These are phyloP conservation scores for Littorina saxatilis DNA, from an alignment of 1,140 invertebrate genomes.

Conservation along the genomic window DNA sequence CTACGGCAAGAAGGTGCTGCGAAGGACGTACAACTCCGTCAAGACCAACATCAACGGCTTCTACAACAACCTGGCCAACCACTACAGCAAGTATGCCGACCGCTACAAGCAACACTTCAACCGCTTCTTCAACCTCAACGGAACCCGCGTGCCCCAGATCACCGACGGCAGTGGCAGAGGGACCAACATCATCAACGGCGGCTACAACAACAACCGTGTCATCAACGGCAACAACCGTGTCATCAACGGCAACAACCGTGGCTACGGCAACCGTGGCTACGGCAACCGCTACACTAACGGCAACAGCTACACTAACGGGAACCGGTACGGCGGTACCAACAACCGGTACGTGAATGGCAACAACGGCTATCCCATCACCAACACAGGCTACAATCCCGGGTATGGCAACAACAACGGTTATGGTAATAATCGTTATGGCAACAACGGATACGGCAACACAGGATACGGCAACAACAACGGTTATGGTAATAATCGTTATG, in stretches of 20 bases:
- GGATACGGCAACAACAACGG: background rate
- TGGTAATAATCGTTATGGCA: background rate
- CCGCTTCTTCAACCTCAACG: background rate
- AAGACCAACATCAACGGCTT: conserved; percentile 13
- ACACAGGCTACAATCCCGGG: background rate
- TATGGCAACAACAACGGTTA: background rate
- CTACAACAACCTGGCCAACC: conserved; percentile 30
- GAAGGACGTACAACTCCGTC: conserved; percentile 21
- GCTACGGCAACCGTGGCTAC: background rate
- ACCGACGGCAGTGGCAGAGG: background rate
- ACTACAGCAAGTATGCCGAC: conserved; percentile 33
- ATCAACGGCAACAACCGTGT: background rate
- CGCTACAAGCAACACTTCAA: conserved; percentile 22
- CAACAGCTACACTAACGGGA: background rate
- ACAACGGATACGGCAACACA: background rate
- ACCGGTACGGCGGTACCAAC: background rate
- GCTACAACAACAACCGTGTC: background rate
- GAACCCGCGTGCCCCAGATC: background rate
- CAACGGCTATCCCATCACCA: background rate
- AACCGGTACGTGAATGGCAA: background rate
- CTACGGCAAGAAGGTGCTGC: conserved; percentile 39
- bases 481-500: background rate
- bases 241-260: background rate
- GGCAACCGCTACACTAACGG: background rate
- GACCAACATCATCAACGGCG: background rate